Evolutionary conservation across 2,888 invertebrate genomes (phyloP).

Genomic region (Drosophila austrosaltans): DNA sequence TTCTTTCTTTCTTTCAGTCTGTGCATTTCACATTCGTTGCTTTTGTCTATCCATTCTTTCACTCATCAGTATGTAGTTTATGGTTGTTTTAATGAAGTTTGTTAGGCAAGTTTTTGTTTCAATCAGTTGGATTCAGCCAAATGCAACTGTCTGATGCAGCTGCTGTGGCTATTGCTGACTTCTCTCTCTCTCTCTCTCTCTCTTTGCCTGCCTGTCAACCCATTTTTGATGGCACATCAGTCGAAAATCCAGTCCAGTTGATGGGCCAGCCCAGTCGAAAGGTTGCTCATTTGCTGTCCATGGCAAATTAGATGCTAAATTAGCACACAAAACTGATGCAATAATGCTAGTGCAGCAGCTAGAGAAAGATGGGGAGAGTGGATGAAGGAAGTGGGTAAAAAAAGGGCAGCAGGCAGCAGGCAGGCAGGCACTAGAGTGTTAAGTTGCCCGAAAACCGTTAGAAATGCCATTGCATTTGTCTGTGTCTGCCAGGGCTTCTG

Average conservation of each 20-base stretch:
- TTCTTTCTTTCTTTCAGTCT: background rate
- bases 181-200: background rate
- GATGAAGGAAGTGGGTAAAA: background rate
- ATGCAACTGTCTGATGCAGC: slow-evolving; percentile 7
- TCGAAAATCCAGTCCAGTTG: slow-evolving; percentile 16
- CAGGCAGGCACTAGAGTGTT: slow-evolving; percentile 53
- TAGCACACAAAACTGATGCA: slow-evolving; percentile 65
- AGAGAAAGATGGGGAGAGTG: background rate
- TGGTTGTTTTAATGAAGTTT: slow-evolving; percentile 10
- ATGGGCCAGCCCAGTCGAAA: slow-evolving; percentile 40
- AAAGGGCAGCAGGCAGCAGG: slow-evolving; percentile 1
- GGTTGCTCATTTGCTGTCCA: slow-evolving; percentile 66
- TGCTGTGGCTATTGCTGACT: slow-evolving; percentile 6
- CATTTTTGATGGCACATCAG: slow-evolving; percentile 10
- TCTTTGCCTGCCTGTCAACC: background rate
- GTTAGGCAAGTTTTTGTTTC: slow-evolving; percentile 14
- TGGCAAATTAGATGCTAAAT: slow-evolving; percentile 73
- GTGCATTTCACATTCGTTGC: background rate
- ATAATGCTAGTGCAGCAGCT: slow-evolving; percentile 17
- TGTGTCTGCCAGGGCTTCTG: slow-evolving; percentile 18
- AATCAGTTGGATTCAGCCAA: background rate
- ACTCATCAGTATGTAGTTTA: background rate
- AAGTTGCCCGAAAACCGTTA: slow-evolving; percentile 64
- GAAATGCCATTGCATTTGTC: slow-evolving; percentile 49
- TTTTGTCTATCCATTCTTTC: background rate